Conservation (phyloP, 1,140 invertebrate genomes). For the Meloidogyne chitwoodi region DNA sequence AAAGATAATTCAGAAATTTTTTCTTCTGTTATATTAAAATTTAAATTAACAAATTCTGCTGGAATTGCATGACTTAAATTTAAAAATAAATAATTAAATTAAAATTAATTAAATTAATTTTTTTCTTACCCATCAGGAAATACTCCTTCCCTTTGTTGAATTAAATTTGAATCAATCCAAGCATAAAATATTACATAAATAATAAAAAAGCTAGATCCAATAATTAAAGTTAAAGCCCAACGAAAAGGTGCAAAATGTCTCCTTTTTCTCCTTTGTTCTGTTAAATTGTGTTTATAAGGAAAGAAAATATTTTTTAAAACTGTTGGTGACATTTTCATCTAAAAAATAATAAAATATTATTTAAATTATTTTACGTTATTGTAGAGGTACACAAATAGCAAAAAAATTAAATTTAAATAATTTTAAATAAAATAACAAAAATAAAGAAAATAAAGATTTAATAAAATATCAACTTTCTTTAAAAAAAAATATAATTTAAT, state of each 20-base stretch:
- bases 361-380: too few relatives aligned
- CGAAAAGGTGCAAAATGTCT: neutral
- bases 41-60: neutral
- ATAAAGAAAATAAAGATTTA: too few relatives aligned
- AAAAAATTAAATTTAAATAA: too few relatives aligned
- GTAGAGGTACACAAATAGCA: too few relatives aligned
- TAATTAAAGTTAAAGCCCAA: conserved; percentile 14
- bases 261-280: neutral
- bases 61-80: conserved; percentile 6
- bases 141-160: neutral
- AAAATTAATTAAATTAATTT: neutral
- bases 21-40: conserved; percentile 14
- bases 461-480: too few relatives aligned
- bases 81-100: neutral
- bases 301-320: neutral
- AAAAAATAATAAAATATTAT: neutral
- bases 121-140: conserved; percentile 18
- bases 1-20: neutral
- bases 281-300: neutral
- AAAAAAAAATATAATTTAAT: too few relatives aligned
- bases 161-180: neutral
- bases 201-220: conserved; percentile 23
- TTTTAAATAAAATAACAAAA: too few relatives aligned
- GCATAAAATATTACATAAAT: conserved; percentile 20
- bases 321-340: neutral